These are phyloP conservation scores for Parnassius mnemosyne DNA, from an alignment of 2,888 invertebrate species.

Conservation along the genomic window DNA sequence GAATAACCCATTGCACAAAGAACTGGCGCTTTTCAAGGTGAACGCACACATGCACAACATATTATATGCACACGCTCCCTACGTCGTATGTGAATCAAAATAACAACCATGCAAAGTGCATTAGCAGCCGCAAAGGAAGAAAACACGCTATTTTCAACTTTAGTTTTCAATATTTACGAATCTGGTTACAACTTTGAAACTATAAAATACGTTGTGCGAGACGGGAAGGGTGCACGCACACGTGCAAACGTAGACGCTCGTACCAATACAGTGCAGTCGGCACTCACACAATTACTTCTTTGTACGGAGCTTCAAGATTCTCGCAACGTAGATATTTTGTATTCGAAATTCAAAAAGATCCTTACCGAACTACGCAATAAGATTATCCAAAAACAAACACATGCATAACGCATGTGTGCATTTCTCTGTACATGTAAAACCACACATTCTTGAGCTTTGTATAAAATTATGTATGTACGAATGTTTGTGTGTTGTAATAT, in stretches of 20 bases:
- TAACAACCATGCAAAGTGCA: conserved; percentile 49
- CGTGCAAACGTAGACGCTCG: conserved; percentile 47
- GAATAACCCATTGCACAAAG: conserved; percentile 82
- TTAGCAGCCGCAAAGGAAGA: conserved; percentile 24
- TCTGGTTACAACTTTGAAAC: conserved; percentile 9
- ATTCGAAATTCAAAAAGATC: conserved; percentile 27
- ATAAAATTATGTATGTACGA: conserved; percentile 27
- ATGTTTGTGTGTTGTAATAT: conserved; percentile 27
- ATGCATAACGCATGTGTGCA: conserved; percentile 28
- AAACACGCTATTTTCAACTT: conserved; percentile 36
- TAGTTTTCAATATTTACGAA: conserved; percentile 32
- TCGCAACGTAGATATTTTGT: conserved; percentile 23
- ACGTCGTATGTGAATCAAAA: conserved; percentile 64
- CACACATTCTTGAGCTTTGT: conserved; percentile 17
- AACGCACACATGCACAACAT: conserved; percentile 59
- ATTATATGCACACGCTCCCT: conserved; percentile 36
- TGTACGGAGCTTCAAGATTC: conserved; percentile 31
- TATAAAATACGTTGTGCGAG: conserved; percentile 43
- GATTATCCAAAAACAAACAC: conserved; percentile 28
- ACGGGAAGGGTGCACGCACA: conserved; percentile 75
- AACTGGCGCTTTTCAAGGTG: conserved; percentile 79
- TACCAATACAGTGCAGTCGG: conserved; percentile 65
- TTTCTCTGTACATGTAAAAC: conserved; percentile 13
- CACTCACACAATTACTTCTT: conserved; percentile 45
- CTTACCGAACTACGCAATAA: conserved; percentile 26